Conservation (phyloP, 2,113 vertebrate species). For the Psammodynastes pulverulentus region DNA sequence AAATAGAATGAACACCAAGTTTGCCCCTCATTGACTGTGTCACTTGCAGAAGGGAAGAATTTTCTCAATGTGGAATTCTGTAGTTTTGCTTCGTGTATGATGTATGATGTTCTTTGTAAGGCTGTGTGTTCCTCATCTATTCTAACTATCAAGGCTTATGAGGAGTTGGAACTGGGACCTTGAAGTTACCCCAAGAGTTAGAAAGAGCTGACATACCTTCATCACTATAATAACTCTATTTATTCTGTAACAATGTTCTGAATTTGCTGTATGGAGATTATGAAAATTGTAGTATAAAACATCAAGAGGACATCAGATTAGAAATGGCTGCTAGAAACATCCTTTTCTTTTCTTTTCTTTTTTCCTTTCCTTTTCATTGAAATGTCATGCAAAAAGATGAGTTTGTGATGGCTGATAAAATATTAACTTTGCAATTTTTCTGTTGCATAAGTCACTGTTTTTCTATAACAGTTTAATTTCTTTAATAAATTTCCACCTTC, state of each 20-base stretch:
- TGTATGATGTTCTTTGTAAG: background rate
- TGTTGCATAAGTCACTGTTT: background rate
- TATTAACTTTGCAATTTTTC: background rate
- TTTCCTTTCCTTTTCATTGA: background rate
- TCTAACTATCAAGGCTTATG: background rate
- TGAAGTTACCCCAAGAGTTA: background rate
- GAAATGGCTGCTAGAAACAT: background rate
- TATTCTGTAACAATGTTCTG: background rate
- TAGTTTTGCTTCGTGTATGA: background rate
- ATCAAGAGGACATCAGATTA: background rate
- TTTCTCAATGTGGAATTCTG: background rate
- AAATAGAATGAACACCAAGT: background rate
- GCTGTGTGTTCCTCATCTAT: background rate
- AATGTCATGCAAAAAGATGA: background rate
- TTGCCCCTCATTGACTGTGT: too few relatives aligned
- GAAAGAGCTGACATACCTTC: background rate
- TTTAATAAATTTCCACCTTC: background rate
- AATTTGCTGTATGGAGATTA: background rate
- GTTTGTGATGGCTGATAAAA: background rate
- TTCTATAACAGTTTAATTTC: background rate
- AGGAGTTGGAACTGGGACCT: background rate
- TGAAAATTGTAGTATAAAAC: background rate
- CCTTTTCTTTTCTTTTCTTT: background rate
- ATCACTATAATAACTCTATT: background rate
- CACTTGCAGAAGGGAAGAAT: background rate